phyloP scores from a whole-genome alignment of 2,888 invertebrate genomes.

The Platerodrilus igneus region DNA sequence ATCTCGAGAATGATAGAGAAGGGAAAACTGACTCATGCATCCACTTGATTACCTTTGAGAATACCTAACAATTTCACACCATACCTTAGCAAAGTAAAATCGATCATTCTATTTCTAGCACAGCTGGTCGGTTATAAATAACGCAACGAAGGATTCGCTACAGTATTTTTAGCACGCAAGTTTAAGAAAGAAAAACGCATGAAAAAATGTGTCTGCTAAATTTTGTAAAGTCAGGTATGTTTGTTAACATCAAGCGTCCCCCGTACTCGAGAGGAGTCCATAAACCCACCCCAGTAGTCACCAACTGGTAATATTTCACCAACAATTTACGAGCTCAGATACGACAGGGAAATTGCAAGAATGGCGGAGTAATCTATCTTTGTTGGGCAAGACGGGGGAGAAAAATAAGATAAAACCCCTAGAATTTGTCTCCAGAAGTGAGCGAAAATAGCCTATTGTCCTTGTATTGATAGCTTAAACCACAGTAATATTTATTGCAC shows the following conservation, averaged over 20 bases:
- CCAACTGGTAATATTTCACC: slow-evolving; percentile 70
- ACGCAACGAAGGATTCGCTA: too few species aligned
- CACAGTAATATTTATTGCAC: slow-evolving; percentile 3
- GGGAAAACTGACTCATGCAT: slow-evolving; percentile 20
- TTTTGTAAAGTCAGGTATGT: too few species aligned
- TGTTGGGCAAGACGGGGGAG: slow-evolving; percentile 57
- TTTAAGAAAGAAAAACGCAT: too few species aligned
- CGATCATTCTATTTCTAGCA: too few species aligned
- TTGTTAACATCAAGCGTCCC: too few species aligned
- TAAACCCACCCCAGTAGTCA: slow-evolving; percentile 37
- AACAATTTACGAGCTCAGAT: slow-evolving; percentile 83
- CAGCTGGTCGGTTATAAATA: too few species aligned
- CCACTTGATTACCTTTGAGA: slow-evolving; percentile 21
- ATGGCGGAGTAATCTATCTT: slow-evolving; percentile 88
- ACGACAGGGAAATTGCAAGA: slow-evolving; percentile 92
- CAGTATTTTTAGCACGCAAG: too few species aligned
- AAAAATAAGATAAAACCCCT: slow-evolving; percentile 50
- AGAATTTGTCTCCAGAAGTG: slow-evolving; percentile 49
- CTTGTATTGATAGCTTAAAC: too few species aligned
- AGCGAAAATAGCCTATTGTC: slow-evolving; percentile 41
- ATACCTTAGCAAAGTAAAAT: too few species aligned
- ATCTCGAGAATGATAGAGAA: slow-evolving; percentile 28
- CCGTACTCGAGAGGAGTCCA: slow-evolving; percentile 23
- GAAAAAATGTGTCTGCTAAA: too few species aligned
- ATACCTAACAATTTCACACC: slow-evolving; percentile 5